Conservation (phyloP, 2,797 vertebrate genomes). For the Momotus momota region DNA sequence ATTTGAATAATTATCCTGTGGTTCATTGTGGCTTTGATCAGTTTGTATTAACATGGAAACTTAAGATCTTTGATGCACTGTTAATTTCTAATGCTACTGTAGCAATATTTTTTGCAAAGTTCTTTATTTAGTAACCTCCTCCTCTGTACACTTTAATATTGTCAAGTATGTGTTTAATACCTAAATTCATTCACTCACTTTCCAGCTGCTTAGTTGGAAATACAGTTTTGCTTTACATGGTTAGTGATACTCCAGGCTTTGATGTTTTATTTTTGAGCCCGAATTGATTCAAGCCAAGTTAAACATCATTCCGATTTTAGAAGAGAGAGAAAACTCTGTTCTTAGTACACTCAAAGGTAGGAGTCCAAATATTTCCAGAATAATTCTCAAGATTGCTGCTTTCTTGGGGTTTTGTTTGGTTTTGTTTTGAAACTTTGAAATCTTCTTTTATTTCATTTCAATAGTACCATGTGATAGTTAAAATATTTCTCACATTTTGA, state of each 20-base stretch:
- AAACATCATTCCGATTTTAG: neutral
- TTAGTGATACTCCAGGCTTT: neutral
- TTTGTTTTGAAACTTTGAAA: neutral
- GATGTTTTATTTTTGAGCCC: conserved; percentile 13
- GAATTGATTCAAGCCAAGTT: conserved; percentile 17
- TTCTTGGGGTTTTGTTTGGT: neutral
- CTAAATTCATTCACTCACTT: conserved; percentile 11
- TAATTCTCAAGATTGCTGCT: neutral
- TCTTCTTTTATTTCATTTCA: neutral
- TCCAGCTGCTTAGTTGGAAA: conserved; percentile 31
- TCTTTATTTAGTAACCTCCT: conserved; percentile 29
- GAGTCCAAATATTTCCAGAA: conserved; percentile 5
- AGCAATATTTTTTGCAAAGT: conserved; percentile 54
- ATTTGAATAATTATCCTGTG: conserved; percentile 35
- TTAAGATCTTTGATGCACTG: conserved; percentile 67
- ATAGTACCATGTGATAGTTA: neutral
- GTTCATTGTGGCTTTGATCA: conserved; percentile 39
- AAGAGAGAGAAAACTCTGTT: neutral
- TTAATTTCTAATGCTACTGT: conserved; percentile 69
- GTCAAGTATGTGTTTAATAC: conserved; percentile 16
- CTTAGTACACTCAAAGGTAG: neutral
- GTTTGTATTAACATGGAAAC: conserved; percentile 44
- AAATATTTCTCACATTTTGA: neutral
- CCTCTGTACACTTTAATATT: neutral
- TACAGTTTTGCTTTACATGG: neutral